Evolutionary conservation across 2,797 vertebrate species (phyloP).

Genomic region (Gambusia yucatana): DNA sequence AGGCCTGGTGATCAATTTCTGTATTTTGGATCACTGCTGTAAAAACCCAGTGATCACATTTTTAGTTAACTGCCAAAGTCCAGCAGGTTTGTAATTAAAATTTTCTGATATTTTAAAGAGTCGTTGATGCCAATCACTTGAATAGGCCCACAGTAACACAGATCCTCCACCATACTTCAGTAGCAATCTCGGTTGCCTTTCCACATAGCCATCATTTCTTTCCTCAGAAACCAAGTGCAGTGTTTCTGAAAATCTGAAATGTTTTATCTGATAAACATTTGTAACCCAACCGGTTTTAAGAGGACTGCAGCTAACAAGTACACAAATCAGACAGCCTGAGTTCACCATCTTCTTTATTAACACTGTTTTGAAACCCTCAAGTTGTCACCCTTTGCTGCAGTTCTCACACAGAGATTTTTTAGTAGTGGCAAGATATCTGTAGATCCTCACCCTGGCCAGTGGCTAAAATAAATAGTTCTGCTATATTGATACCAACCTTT

Average conservation of each 20-base stretch:
- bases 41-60: background rate
- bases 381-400: background rate
- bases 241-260: background rate
- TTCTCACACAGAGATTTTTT: background rate
- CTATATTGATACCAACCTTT: background rate
- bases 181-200: background rate
- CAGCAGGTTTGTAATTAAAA: background rate
- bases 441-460: background rate
- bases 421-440: background rate
- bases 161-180: background rate
- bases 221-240: background rate
- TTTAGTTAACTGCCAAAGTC: background rate
- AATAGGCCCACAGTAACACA: background rate
- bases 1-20: background rate
- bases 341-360: background rate
- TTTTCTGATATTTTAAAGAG: background rate
- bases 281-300: background rate
- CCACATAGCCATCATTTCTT: background rate
- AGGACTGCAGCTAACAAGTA: background rate
- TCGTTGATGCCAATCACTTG: background rate
- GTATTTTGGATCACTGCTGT: background rate
- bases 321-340: background rate
- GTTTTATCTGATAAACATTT: background rate
- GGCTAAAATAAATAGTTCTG: background rate
- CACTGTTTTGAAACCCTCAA: background rate